Evolutionary conservation across 2,797 vertebrate genomes (phyloP).

Genomic region (Potorous gilbertii): DNA sequence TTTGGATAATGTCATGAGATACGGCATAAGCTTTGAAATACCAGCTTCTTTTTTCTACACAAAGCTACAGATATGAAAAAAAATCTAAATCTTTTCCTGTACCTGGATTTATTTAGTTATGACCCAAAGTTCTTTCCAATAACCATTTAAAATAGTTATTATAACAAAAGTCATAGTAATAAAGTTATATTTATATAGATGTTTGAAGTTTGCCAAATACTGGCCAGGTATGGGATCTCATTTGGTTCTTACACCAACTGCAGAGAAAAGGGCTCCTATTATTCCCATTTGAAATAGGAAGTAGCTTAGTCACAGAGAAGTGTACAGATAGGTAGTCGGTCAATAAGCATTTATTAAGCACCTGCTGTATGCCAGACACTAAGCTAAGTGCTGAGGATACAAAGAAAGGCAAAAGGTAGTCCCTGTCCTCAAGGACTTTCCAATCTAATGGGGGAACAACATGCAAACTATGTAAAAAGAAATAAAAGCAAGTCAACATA

Average conservation of each 20-base stretch:
- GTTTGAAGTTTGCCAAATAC: neutral
- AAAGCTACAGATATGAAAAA: neutral
- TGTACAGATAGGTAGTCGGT: neutral
- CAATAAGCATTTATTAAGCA: neutral
- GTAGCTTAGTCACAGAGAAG: neutral
- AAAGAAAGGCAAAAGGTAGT: neutral
- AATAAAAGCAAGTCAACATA: neutral
- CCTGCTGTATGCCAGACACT: neutral
- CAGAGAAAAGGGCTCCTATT: neutral
- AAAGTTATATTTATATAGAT: neutral
- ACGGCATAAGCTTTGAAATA: neutral
- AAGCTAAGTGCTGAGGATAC: neutral
- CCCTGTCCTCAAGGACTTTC: neutral
- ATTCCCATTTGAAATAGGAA: neutral
- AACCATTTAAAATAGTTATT: neutral
- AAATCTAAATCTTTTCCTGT: neutral
- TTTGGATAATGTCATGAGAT: neutral
- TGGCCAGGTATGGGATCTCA: neutral
- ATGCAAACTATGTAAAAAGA: neutral
- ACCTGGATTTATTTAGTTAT: neutral
- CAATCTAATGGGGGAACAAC: neutral
- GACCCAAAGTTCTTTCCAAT: neutral
- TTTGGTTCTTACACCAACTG: neutral
- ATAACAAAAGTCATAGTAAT: neutral
- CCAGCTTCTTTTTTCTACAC: neutral